A percentile compares a stretch with the other conserved stretches of the same genome.
phyloP scores from a whole-genome alignment of 1,140 invertebrate species.

The Drosophila azteca region DNA sequence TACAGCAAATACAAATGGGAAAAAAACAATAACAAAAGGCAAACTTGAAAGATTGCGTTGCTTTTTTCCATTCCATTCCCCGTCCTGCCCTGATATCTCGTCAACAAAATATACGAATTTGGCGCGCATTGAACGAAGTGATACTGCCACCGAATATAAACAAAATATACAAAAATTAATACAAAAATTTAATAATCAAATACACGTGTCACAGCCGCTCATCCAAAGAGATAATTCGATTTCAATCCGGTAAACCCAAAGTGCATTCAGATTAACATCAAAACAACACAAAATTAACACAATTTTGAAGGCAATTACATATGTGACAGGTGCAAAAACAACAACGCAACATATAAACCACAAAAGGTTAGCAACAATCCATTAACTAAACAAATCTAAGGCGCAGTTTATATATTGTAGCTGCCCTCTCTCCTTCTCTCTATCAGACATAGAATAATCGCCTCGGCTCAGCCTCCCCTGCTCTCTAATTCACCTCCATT shows the following conservation, averaged over 20 bases:
- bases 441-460: background rate
- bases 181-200: slow-evolving; percentile 26
- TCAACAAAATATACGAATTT: slow-evolving; percentile 6
- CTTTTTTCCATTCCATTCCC: slow-evolving; percentile 15
- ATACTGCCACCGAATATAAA: slow-evolving; percentile 22
- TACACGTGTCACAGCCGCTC: slow-evolving; percentile 30
- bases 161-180: slow-evolving; percentile 23
- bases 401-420: slow-evolving; percentile 60
- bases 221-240: slow-evolving; percentile 29
- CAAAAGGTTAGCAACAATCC: slow-evolving; percentile 53
- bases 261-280: slow-evolving; percentile 18
- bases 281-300: slow-evolving; percentile 18
- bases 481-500: slow-evolving; percentile 19
- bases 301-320: slow-evolving; percentile 38
- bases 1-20: slow-evolving; percentile 18
- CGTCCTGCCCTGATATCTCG: too few relatives aligned
- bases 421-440: background rate
- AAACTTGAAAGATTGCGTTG: slow-evolving; percentile 7
- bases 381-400: slow-evolving; percentile 63
- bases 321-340: slow-evolving; percentile 20
- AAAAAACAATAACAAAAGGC: slow-evolving; percentile 8
- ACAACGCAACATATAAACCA: slow-evolving; percentile 16
- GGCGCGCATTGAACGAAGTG: slow-evolving; percentile 38
- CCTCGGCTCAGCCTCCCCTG: slow-evolving; percentile 1
- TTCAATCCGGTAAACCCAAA: slow-evolving; percentile 3